Conservation (phyloP, 2,888 invertebrate species). For the Acleris literana region DNA sequence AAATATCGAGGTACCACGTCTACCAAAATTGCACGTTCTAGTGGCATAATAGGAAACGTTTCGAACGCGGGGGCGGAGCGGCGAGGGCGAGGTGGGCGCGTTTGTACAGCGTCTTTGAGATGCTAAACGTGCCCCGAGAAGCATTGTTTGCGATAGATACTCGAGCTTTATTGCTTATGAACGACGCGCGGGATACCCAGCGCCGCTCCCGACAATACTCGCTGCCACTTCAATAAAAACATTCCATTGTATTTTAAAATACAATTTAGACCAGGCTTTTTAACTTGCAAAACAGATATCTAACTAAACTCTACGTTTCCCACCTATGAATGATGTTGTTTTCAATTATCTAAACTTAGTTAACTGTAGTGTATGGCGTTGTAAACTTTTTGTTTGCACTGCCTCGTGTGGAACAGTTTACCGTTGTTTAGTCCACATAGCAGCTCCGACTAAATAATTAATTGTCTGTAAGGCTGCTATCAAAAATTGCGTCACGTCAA, state of each 20-base stretch:
- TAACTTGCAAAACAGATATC: neutral
- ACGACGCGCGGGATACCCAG: conserved; percentile 53
- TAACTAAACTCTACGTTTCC: neutral
- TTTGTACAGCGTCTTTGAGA: conserved; percentile 58
- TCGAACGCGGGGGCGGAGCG: conserved; percentile 39
- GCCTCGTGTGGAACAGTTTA: neutral
- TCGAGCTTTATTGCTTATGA: conserved; percentile 64
- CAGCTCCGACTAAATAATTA: no score
- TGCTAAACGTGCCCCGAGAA: conserved; percentile 60
- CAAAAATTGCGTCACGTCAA: no score
- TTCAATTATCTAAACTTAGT: conserved; percentile 13
- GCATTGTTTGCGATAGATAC: conserved; percentile 58
- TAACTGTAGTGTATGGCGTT: conserved; percentile 6
- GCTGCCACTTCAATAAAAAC: conserved; percentile 41
- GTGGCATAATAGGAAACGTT: conserved; percentile 38
- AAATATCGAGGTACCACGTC: neutral
- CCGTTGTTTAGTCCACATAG: conserved; percentile 5
- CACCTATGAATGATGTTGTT: neutral
- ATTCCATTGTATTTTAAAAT: conserved; percentile 35
- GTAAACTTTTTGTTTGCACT: conserved; percentile 5
- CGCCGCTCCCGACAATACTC: conserved; percentile 49
- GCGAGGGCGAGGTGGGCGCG: conserved; percentile 36
- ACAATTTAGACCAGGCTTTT: conserved; percentile 14
- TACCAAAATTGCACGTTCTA: conserved; percentile 4
- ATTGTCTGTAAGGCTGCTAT: no score